phyloP scores from a whole-genome alignment of 2,113 vertebrate species.

The Fregetta grallaria region DNA sequence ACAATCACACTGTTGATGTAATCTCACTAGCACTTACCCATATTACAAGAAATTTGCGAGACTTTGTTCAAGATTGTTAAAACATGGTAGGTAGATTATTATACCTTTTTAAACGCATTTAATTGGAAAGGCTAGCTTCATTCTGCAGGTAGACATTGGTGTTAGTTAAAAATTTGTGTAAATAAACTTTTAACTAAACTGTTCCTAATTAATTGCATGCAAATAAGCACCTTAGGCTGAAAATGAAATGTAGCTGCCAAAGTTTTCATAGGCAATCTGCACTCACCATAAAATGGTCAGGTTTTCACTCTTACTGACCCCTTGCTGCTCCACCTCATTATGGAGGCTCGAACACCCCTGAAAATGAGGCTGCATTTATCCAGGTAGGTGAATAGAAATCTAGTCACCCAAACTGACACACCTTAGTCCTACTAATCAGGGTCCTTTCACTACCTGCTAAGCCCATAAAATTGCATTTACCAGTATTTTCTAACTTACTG shows the following conservation, averaged over 20 bases:
- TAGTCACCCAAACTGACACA: not conserved
- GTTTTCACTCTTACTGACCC: not conserved
- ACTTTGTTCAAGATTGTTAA: not conserved
- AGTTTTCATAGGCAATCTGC: not conserved
- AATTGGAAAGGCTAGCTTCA: not conserved
- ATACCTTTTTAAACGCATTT: not conserved
- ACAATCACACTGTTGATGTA: not conserved
- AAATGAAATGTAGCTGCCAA: not conserved
- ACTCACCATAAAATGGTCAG: not conserved
- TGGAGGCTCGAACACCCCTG: fast-evolving
- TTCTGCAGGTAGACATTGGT: not conserved
- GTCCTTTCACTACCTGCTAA: not conserved
- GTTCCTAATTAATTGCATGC: not conserved
- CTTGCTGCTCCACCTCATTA: not conserved
- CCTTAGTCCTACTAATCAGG: not conserved
- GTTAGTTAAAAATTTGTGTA: not conserved
- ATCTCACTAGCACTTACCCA: not conserved
- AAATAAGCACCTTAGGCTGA: not conserved
- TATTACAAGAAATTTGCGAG: not conserved
- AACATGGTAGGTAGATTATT: not conserved
- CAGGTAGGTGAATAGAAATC: not conserved
- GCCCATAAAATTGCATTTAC: not conserved
- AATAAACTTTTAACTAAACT: not conserved
- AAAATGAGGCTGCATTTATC: not conserved
- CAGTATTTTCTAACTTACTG: not conserved